These are phyloP conservation scores for Cydia amplana DNA, from an alignment of 1,140 invertebrate species.

Conservation along the genomic window DNA sequence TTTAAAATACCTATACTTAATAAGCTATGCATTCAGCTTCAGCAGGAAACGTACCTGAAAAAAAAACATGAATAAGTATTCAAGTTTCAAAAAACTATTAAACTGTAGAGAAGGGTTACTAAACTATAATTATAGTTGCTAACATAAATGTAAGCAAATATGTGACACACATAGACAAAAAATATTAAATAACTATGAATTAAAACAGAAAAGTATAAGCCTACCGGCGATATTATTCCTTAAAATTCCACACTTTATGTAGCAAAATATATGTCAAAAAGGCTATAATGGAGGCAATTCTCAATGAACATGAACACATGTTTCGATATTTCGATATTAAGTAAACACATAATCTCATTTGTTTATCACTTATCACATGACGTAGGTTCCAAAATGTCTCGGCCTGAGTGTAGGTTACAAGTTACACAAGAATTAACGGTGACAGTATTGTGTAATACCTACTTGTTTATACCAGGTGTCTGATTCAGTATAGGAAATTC, in stretches of 20 bases:
- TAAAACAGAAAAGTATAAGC: too few species aligned
- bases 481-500: neutral
- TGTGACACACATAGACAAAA: too few species aligned
- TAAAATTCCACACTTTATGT: too few species aligned
- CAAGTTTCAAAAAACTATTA: too few species aligned
- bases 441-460: neutral
- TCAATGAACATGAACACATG: neutral
- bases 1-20: neutral
- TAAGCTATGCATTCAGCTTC: neutral
- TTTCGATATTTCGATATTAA: neutral
- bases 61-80: neutral
- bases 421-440: neutral
- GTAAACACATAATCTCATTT: neutral
- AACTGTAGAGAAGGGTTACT: too few species aligned
- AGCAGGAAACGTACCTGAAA: slow-evolving; percentile 12
- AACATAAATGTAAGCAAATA: too few species aligned
- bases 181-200: too few species aligned
- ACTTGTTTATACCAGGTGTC: neutral
- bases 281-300: neutral
- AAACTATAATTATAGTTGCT: too few species aligned
- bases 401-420: neutral
- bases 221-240: too few species aligned
- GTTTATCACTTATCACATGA: neutral
- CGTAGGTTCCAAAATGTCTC: neutral
- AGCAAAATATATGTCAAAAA: too few species aligned